Evolutionary conservation across 2,797 vertebrate species (phyloP), one percentile per base, ranked within the genome.

Genomic region (Pogoniulus pusillus): DNA sequence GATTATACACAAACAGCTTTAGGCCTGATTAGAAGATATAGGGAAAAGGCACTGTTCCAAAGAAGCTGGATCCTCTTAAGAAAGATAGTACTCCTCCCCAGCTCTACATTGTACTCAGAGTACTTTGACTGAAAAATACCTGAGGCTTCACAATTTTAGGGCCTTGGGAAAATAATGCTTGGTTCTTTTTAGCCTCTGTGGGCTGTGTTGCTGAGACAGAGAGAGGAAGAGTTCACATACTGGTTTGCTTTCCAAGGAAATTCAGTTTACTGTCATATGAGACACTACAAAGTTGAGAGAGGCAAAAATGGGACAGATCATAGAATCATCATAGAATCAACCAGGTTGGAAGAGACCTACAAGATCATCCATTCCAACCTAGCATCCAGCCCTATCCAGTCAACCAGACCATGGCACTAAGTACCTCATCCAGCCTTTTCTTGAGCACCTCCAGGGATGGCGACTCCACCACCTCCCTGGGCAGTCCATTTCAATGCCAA

Each of bases 1-100:
- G 59, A 58, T 57, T 17, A 4, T 66, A 66, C 32, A 47, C n/a
- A 68, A 73, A 22, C 41, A 91, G 90, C 37, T 82, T 82, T 77
- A 83, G 81, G 57, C 35, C 60, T 70, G 30, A 82, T 70, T 80
- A 58, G 86, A 83, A 66, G n/a, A 53, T 78, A 22, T 65, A 16
- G 19, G 75, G 29, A 30, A n/a, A 85, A 92, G 45, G 30, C 57
- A 57, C 9, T 71, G 19, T 64, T 92, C 47, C 65, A 87, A 85
- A 51, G 12, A 35, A 80, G 8, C 26, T 71, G 51, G 51, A 86
- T 86, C 29, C 47, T 80, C 18, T 19, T 71, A 47, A 85, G 55
- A 82, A 88, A 74, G 58, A 71, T 9, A 12, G 8, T 69, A 26
- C 37, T 74, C 19, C 20, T 89, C 12, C 32, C 9, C 26, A 72